phyloP scores from a whole-genome alignment of 1,140 invertebrate species.

The Camponotus pennsylvanicus region DNA sequence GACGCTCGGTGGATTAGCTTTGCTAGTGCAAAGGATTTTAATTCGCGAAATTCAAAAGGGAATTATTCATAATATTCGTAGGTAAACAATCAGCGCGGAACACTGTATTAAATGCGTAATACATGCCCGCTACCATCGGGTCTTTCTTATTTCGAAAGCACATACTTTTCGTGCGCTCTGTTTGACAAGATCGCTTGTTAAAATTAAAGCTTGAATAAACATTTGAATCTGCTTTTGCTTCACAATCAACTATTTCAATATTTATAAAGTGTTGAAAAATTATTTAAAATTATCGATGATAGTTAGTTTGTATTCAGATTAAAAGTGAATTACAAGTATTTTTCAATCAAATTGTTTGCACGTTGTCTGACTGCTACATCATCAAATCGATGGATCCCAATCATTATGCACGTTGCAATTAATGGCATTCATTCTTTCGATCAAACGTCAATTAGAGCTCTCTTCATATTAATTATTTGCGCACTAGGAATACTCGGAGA shows the following conservation, averaged over 20 bases:
- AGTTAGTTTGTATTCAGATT: not conserved
- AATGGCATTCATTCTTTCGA: slow-evolving; percentile 1
- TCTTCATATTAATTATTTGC: slow-evolving; percentile 26
- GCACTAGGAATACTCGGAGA: not conserved
- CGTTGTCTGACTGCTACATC: not conserved
- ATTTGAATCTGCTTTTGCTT: not conserved
- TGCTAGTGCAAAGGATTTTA: not conserved
- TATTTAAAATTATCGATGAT: not conserved
- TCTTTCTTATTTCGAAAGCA: not conserved
- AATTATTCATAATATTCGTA: slow-evolving; percentile 20
- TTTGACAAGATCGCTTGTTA: not conserved
- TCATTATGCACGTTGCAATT: slow-evolving; percentile 21
- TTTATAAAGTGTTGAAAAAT: slow-evolving; percentile 1
- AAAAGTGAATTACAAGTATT: not conserved
- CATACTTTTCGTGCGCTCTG: not conserved
- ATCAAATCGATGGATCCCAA: slow-evolving; percentile 1
- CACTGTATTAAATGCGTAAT: not conserved
- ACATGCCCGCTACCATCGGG: not conserved
- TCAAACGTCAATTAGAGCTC: not conserved
- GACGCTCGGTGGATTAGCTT: not conserved
- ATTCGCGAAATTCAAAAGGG: not conserved
- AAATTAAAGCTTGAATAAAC: slow-evolving; percentile 16
- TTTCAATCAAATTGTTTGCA: slow-evolving; percentile 14
- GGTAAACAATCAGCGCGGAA: slow-evolving; percentile 9
- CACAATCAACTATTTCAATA: not conserved